Evolutionary conservation across 2,888 invertebrate species (phyloP), one percentile per base, ranked within the genome.

Genomic region (Drosophila anceps): DNA sequence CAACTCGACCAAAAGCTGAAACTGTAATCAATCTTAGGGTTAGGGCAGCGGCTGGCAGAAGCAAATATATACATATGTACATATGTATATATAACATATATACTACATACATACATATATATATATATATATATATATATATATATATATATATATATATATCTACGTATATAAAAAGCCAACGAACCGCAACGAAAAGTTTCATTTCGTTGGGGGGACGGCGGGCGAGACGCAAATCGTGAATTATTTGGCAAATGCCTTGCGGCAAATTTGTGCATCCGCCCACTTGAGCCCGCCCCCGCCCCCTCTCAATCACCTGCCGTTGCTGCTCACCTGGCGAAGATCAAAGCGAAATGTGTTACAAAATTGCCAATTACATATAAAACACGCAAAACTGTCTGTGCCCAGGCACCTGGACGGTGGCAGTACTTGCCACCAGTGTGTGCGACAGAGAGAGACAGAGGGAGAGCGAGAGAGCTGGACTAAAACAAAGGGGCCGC

Each of bases 331-430:
- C 46, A 62, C 65, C 79, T 65, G 62, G 39, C 62, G 71, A 74
- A 86, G 89, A 87, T 90, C 87, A 87, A 87, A 87, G 87, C 73
- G 72, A 86, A 86, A 86, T 88, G 83, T 86, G 75, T 88, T 86
- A 79, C 87, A 76, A 88, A 87, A 87, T 90, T 87, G 90, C 71
- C 90, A 90, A 90, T 90, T 89, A 87, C 88, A 88, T 76, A 90
- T 88, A 75, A 84, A 79, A 73, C 83, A 76, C 72, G 78, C 69
- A 75, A 66, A 77, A 79, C 55, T 76, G 79, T 81, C 87, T 84
- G 79, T 62, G 50, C 35, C 63, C 20, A 29, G 58, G 31, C 61
- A 39, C 55, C 63, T 76, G 63, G 64, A 53, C 35, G 58, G 37
- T 41, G 51, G 27, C 39, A 31, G 35, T 48, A 13, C n/a, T 12